These are phyloP conservation scores for Endotricha flammealis DNA, from an alignment of 2,888 invertebrate genomes.

Conservation along the genomic window DNA sequence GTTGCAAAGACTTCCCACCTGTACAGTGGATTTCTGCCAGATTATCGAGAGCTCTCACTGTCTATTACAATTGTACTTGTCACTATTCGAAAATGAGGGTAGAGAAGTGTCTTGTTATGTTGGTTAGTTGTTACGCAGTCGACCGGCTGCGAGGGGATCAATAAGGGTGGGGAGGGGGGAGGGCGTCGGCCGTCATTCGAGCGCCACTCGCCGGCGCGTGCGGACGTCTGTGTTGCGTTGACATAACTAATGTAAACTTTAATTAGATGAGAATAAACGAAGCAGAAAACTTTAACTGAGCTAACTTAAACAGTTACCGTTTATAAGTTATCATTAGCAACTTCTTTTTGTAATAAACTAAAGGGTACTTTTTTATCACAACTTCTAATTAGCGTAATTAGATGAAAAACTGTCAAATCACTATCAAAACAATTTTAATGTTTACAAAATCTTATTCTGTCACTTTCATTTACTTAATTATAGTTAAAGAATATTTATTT, in stretches of 20 bases:
- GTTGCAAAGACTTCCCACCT: constrained; percentile 27
- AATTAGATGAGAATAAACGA: background rate
- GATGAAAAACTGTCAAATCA: too few species aligned
- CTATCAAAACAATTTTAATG: too few species aligned
- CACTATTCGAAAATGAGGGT: constrained; percentile 13
- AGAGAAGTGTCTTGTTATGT: constrained; percentile 24
- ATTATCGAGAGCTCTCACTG: constrained; percentile 19
- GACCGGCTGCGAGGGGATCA: constrained; percentile 34
- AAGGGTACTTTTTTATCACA: too few species aligned
- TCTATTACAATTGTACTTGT: constrained; percentile 14
- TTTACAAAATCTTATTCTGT: too few species aligned
- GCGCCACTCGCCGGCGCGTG: constrained; percentile 12
- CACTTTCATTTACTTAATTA: too few species aligned
- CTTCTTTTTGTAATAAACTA: too few species aligned
- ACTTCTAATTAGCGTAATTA: too few species aligned
- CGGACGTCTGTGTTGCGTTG: background rate
- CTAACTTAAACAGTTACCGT: too few species aligned
- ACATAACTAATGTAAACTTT: background rate
- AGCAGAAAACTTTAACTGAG: background rate
- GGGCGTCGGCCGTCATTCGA: constrained; percentile 16
- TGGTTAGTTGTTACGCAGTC: constrained; percentile 25
- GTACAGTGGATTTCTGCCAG: constrained; percentile 23
- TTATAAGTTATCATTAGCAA: too few species aligned
- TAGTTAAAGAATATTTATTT: too few species aligned
- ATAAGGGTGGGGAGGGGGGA: constrained; percentile 31